These are phyloP conservation scores for Lepas anatifera DNA, from an alignment of 2,888 invertebrate species.

Conservation along the genomic window DNA sequence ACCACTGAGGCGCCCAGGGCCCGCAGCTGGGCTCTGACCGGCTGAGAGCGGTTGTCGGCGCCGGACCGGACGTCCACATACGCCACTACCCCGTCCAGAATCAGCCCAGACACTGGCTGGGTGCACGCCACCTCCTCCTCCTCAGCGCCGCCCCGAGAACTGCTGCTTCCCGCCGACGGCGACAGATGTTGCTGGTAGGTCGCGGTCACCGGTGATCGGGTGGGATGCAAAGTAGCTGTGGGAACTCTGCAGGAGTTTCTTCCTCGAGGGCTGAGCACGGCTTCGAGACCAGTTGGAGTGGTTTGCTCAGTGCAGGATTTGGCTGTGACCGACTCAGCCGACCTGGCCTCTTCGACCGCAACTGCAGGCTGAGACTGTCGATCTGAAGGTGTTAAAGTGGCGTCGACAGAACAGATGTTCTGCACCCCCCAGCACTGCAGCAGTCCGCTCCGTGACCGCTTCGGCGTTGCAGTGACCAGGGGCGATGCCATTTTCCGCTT, in stretches of 20 bases:
- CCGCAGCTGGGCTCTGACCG: not conserved
- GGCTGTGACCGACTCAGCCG: too few relatives aligned
- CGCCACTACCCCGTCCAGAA: slow-evolving; percentile 7
- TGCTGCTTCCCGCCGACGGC: not conserved
- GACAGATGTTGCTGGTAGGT: not conserved
- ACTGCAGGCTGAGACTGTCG: too few relatives aligned
- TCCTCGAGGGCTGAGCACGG: not conserved
- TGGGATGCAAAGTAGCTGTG: not conserved
- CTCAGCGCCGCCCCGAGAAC: not conserved
- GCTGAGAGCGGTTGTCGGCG: not conserved
- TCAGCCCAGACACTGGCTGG: not conserved
- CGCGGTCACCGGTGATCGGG: not conserved
- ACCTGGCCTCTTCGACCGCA: not conserved
- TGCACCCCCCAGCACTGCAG: too few relatives aligned
- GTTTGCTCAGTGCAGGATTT: too few relatives aligned
- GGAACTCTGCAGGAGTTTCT: not conserved
- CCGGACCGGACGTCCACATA: not conserved
- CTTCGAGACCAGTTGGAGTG: not conserved
- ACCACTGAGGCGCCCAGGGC: not conserved
- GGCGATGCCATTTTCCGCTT: too few relatives aligned
- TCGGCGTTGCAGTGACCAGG: too few relatives aligned
- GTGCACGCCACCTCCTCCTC: not conserved
- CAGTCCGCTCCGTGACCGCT: too few relatives aligned
- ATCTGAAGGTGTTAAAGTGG: too few relatives aligned
- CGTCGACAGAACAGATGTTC: too few relatives aligned